These are phyloP conservation scores for Sternotherus odoratus DNA, from an alignment of 2,797 vertebrate species.

Conservation along the genomic window DNA sequence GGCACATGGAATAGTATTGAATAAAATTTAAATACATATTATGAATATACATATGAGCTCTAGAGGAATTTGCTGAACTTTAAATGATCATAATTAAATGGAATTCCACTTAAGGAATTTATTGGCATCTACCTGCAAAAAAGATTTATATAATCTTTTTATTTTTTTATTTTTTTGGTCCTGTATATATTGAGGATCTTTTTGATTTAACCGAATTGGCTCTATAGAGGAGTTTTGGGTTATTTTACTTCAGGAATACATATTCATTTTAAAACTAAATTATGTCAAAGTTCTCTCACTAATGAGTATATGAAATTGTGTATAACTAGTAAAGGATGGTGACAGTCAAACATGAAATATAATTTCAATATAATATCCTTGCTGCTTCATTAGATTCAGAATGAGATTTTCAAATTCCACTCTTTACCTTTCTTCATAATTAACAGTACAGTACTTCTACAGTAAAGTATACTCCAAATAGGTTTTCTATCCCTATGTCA, in stretches of 20 bases:
- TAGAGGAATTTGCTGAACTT: neutral
- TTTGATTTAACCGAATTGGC: neutral
- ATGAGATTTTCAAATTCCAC: neutral
- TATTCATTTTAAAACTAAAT: neutral
- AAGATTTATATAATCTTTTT: neutral
- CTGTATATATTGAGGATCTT: neutral
- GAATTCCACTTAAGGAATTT: neutral
- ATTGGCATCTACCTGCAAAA: neutral
- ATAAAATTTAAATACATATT: neutral
- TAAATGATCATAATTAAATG: neutral
- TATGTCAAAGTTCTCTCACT: neutral
- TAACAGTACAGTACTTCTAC: neutral
- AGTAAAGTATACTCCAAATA: neutral
- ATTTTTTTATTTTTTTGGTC: neutral
- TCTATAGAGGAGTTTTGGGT: neutral
- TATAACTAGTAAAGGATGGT: neutral
- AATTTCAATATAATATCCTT: neutral
- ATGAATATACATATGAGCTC: no score
- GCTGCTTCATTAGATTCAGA: neutral
- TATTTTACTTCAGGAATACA: neutral
- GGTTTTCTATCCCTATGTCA: neutral
- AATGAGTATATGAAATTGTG: neutral
- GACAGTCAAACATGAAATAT: neutral
- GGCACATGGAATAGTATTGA: neutral
- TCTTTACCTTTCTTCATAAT: neutral